phyloP scores from a whole-genome alignment of 2,113 vertebrate genomes.

The Acinonyx jubatus region DNA sequence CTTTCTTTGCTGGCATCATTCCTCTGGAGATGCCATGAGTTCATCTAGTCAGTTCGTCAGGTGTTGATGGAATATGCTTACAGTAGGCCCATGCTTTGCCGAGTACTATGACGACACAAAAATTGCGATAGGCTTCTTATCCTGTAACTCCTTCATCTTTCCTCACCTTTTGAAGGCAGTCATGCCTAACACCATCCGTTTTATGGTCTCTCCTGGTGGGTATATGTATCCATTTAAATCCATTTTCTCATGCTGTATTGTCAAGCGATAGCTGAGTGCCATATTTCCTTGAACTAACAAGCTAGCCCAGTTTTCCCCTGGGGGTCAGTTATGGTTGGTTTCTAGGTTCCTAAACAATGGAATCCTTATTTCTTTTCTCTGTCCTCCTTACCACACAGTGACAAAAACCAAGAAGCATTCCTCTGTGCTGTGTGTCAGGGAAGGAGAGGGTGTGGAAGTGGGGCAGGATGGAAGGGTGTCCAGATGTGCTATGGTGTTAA shows the following conservation, averaged over 20 bases:
- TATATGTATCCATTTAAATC: neutral
- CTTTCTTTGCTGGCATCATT: neutral
- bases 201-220: neutral
- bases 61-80: neutral
- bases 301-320: neutral
- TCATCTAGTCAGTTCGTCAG: neutral
- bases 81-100: neutral
- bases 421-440: neutral
- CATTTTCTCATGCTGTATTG: neutral
- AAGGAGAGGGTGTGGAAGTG: neutral
- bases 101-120: neutral
- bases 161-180: neutral
- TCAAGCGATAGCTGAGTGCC: neutral
- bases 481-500: neutral
- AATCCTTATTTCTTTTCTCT: constrained; percentile 26
- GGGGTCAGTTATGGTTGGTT: neutral
- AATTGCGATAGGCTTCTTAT: neutral
- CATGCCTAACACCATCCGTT: neutral
- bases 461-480: neutral
- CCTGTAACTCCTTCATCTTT: neutral
- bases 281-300: constrained; percentile 1
- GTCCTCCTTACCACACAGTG: neutral
- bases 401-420: neutral
- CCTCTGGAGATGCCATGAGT: neutral
- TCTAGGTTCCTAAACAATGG: neutral